Percentiles rank a stretch among this genome's conserved stretches.
phyloP scores from a whole-genome alignment of 2,888 invertebrate species.

The Acanthosepion pharaonis region DNA sequence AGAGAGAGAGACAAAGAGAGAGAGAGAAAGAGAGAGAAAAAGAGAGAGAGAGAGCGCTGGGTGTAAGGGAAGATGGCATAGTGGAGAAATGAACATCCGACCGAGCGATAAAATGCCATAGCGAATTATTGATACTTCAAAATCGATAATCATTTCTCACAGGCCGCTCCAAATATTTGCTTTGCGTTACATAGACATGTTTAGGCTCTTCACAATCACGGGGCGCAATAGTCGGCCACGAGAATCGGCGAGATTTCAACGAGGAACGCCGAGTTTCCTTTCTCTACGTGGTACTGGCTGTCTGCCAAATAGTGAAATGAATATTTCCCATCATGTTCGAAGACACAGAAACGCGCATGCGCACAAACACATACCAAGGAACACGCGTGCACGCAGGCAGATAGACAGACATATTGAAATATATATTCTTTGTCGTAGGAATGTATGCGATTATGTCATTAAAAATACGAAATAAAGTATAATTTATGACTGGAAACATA shows the following conservation, averaged over 20 bases:
- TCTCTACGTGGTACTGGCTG: background rate
- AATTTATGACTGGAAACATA: too few species aligned
- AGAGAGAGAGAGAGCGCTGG: too few species aligned
- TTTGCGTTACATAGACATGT: background rate
- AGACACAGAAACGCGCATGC: too few species aligned
- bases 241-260: background rate
- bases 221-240: background rate
- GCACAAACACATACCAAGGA: background rate
- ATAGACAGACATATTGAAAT: background rate
- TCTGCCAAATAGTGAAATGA: background rate
- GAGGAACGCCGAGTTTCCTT: background rate
- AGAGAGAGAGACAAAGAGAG: too few species aligned
- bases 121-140: background rate
- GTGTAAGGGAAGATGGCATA: too few species aligned
- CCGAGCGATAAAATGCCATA: slow-evolving; percentile 33
- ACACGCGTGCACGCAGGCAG: background rate
- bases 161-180: background rate
- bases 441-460: too few species aligned
- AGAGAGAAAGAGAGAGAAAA: too few species aligned
- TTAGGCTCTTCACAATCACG: background rate
- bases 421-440: background rate
- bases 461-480: too few species aligned
- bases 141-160: background rate
- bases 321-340: background rate
- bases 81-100: background rate